These are phyloP conservation scores for Gobiocypris rarus DNA, from an alignment of 2,113 vertebrate species.

Conservation along the genomic window DNA sequence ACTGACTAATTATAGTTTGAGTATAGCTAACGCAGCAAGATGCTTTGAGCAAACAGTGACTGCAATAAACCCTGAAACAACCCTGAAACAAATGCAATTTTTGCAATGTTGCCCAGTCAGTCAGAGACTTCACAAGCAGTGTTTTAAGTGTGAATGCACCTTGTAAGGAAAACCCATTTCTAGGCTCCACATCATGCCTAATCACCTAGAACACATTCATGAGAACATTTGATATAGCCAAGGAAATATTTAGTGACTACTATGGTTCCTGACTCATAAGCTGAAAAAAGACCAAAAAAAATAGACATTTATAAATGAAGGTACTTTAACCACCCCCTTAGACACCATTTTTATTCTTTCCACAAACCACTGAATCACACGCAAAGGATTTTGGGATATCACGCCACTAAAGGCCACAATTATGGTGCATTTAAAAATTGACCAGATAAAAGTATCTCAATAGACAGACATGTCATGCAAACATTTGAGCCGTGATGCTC, in stretches of 20 bases:
- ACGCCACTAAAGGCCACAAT: background rate
- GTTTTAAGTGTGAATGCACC: background rate
- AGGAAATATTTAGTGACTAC: background rate
- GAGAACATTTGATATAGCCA: background rate
- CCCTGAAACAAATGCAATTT: background rate
- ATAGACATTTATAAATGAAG: background rate
- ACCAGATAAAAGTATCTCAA: background rate
- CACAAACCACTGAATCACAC: background rate
- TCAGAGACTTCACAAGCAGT: background rate
- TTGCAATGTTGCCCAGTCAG: background rate
- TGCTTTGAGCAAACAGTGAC: background rate
- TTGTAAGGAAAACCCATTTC: too few species aligned
- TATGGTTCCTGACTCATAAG: background rate
- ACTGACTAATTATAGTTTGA: conserved; percentile 10
- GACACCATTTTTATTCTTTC: background rate
- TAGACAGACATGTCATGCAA: background rate
- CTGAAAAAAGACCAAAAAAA: background rate
- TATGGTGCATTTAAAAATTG: background rate
- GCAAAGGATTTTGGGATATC: background rate
- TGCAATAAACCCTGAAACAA: background rate
- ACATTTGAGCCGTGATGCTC: background rate
- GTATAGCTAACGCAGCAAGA: background rate
- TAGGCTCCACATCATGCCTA: too few species aligned
- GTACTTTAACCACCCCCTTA: background rate
- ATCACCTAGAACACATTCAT: background rate